Base-by-base conservation (phyloP, 2,797 vertebrate species). In the Molossus alvarezi region DNA sequence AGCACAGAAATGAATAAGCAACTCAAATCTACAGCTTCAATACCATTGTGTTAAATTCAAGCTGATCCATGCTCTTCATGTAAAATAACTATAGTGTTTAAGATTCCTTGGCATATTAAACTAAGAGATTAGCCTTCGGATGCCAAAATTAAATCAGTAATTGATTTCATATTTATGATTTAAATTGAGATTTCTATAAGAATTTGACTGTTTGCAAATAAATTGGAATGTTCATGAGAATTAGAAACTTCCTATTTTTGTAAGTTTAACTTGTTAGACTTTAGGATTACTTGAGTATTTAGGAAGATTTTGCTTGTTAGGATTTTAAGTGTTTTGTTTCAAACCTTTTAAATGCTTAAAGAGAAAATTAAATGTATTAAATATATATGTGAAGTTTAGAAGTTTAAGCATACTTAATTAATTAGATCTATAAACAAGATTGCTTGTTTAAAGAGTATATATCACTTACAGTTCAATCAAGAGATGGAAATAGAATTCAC, bases 81-180 rank as follows among this genome's bases (percentile, higher is more conserved):
- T 45, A 71, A 80, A 71, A 8, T 90, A 53, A 60, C 7, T 57
- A 71, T 21, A 41, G 13, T 73, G 4, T 65, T 69, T 64, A 73
- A 90, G 25, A 72, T 87, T 60, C 33, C 20, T 45, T 91, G 14
- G 12, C 23, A 33, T 75, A 55, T 21, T 14, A 18, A 77, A 62
- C 37, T 57, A 17, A 80, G 89, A 87, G 76, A 71, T 85, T 80
- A 73, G 11, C 29, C 20, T 96, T 91, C 58, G 83, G 37, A 29
- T 58, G 29, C 14, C 53, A 84, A 93, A 93, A 67, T 79, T 48
- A 93, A 91, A 69, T 75, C 33, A 73, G 62, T 23, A 76, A 82
- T 55, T 92, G 84, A 96, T 89, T 93, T 81, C 45, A 80, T 29
- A 85, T 55, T 83, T 64, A 73, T 72, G 37, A 53, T 58, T 95